Evolutionary conservation across 2,797 vertebrate species (phyloP).

Genomic region (Gymnocypris eckloni): DNA sequence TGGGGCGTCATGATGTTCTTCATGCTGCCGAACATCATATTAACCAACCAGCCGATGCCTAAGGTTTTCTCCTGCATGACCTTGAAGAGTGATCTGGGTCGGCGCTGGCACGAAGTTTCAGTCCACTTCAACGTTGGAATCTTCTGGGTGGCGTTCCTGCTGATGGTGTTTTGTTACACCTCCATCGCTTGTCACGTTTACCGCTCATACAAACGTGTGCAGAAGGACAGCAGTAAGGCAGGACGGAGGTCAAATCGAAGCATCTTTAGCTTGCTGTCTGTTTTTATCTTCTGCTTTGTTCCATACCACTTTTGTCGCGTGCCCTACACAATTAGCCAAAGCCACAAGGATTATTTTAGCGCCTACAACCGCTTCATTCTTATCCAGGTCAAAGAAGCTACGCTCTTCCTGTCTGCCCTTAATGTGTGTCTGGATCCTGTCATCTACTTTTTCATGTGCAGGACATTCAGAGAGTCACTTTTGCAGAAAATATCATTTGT

Average conservation of each 20-base stretch:
- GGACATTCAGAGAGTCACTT: slow-evolving; percentile 74
- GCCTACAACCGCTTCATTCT: slow-evolving; percentile 66
- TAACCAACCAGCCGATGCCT: slow-evolving; percentile 75
- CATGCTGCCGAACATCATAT: slow-evolving; percentile 83
- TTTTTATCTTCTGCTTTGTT: too few relatives aligned
- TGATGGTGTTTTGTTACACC: too few relatives aligned
- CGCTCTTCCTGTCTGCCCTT: slow-evolving; percentile 78
- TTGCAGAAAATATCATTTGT: slow-evolving; percentile 65
- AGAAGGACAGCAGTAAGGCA: too few relatives aligned
- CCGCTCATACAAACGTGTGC: too few relatives aligned
- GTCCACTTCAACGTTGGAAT: slow-evolving; percentile 74
- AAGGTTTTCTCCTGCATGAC: slow-evolving; percentile 72
- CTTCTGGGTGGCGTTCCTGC: slow-evolving; percentile 77
- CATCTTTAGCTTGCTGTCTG: too few relatives aligned
- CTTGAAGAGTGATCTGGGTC: slow-evolving; percentile 74
- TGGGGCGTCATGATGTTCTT: slow-evolving; percentile 82
- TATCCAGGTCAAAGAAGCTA: slow-evolving; percentile 80
- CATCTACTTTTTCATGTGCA: slow-evolving; percentile 78
- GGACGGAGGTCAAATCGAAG: too few relatives aligned
- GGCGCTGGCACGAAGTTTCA: slow-evolving; percentile 77
- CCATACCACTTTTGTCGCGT: too few relatives aligned
- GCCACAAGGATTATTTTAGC: slow-evolving; percentile 62
- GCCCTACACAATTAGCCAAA: slow-evolving; percentile 72
- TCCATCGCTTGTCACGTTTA: too few relatives aligned
- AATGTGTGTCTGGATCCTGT: slow-evolving; percentile 87